Percentiles rank a stretch among this genome's conserved stretches.
phyloP scores from a whole-genome alignment of 1,140 invertebrate species.

The Heliothis subflexa region DNA sequence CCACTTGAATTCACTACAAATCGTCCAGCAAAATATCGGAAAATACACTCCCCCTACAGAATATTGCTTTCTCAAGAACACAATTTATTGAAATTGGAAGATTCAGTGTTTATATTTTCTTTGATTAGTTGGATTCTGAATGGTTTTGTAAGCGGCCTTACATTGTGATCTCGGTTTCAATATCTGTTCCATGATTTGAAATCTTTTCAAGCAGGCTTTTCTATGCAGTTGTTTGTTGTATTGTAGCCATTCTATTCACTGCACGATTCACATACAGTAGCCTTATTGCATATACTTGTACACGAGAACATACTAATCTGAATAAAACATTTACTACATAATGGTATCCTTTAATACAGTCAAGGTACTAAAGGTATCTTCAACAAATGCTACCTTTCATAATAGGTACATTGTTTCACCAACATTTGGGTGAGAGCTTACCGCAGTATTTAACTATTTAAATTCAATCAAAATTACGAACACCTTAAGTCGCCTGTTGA shows the following conservation, averaged over 20 bases:
- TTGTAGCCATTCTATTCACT: too few species aligned
- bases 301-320: too few species aligned
- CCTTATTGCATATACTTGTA: too few species aligned
- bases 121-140: not conserved
- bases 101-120: not conserved
- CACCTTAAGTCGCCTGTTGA: constrained; percentile 64
- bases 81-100: not conserved
- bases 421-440: constrained; percentile 14
- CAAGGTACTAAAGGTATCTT: too few species aligned
- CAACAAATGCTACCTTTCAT: not conserved
- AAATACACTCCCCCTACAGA: constrained; percentile 17
- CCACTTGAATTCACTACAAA: constrained; percentile 31
- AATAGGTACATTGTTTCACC: not conserved
- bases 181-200: too few species aligned
- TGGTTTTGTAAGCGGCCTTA: not conserved
- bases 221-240: too few species aligned
- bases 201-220: too few species aligned
- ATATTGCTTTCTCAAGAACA: constrained; percentile 25
- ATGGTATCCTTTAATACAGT: too few species aligned
- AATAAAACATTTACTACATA: too few species aligned
- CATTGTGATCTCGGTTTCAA: not conserved
- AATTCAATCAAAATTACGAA: constrained; percentile 65
- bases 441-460: constrained; percentile 52
- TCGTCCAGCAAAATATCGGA: constrained; percentile 35
- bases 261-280: too few species aligned